Evolutionary conservation across 2,113 vertebrate genomes (phyloP), one percentile per base, ranked within the genome.

Genomic region (Athene noctua): DNA sequence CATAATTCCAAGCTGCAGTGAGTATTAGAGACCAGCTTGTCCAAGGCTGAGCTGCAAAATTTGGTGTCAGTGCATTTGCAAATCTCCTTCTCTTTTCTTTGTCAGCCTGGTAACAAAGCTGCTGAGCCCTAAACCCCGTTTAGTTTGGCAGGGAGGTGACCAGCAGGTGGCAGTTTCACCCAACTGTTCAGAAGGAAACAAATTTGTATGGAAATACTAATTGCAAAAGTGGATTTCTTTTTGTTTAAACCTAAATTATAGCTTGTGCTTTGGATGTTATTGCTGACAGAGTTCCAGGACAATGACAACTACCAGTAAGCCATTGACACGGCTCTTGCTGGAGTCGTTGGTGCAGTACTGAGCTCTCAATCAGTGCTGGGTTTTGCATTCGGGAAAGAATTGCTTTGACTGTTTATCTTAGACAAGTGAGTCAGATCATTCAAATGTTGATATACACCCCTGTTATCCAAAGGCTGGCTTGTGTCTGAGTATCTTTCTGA

Each of bases 191-290:
- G 18, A 2, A 0, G 0, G 9, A 52, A 44, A 9, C 4, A 3
- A 3, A 46, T 26, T 4, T 5, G 6, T 21, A 0, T 0, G 1
- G 4, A 8, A 61, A 6, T 2, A 0, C 11, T 1, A 30, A 1
- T 21, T 10, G 38, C 11, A 2, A 7, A 23, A 51, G 32, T 0
- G 13, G 2, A 13, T 5, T 21, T 54, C 5, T 42, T 36, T 34
- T 6, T 0, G 36, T 0, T 10, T 74, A 82, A 3, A 3, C 30
- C 21, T 6, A 2, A 73, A 26, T 23, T 2, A 0, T 0, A 44
- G 44, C 6, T 29, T 3, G 47, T 38, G 42, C 11, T 70, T 59
- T 32, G 55, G 46, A 16, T 17, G 59, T 17, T 21, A 1, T 0
- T 5, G 58, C 17, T 26, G 74, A 6, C 25, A n/a, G 61, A 11